Base-by-base conservation (phyloP, 92 coral and sea anemone species). In the Siderastrea radians region DNA sequence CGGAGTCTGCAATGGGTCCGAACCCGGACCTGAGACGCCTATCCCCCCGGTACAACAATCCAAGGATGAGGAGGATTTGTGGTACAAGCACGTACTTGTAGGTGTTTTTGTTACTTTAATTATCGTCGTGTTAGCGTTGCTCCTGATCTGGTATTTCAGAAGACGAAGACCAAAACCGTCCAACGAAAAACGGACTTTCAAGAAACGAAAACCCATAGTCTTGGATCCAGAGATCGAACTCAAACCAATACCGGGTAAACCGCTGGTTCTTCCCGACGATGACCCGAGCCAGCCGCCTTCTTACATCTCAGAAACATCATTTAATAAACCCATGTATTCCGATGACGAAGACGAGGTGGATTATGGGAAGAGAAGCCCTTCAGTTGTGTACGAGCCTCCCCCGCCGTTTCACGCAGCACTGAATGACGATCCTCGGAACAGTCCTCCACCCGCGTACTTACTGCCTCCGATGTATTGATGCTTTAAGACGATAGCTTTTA, bases 261-360 rank as follows among this genome's bases (percentile, higher is more conserved):
- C 99, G 50, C 92, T 97, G 50, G 91, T 95, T 72, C 94, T 97
- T n/a, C 98, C 98, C 8, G 93, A 95, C 73, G 99, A 97, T 83
- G 91, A 92, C 60, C 89, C 91, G 43, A 94, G 98, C 57, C 74
- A 84, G 3, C 95, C 98, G 66, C 94, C 98, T 14, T 95, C 98
- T 6, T 93, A 91, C 88, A 58, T 93, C 74, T 93, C 98, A 1
- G 99, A 95, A 64, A 92, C 95, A 13, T 94, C 96, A 13, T 81
- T 94, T 15, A 89, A 91, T 72, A 95, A 91, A 58, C 86, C 98
- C 10, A 84, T 79, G 60, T 87, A 89, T 69, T 90, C 91, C 65
- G 95, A 92, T 68, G 93, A 90, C 49, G 84, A 86, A 61, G 95
- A 90, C 75, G 97, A 93, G 58, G 94, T 78, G 83, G 95, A 93